These are phyloP conservation scores for Monopis laevigella DNA, from an alignment of 2,888 invertebrate genomes.

Conservation along the genomic window DNA sequence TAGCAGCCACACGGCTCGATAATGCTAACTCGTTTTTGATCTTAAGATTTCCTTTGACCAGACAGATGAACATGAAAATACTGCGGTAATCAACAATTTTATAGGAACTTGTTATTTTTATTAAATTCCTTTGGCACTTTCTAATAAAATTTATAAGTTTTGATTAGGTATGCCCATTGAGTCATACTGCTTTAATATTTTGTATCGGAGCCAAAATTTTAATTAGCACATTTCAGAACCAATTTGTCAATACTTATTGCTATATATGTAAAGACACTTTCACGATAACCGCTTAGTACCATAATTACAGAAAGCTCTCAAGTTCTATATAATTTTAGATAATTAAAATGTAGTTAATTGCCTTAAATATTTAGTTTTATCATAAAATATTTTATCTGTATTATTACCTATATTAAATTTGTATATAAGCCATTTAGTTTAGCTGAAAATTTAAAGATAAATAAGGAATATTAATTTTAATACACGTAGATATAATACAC, in stretches of 20 bases:
- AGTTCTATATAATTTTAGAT: too few species aligned
- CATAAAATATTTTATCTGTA: too few species aligned
- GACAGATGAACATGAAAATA: conserved; percentile 24
- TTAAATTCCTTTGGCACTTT: too few species aligned
- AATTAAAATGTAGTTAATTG: conserved; percentile 1
- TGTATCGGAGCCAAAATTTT: conserved; percentile 40
- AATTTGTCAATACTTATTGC: conserved; percentile 5
- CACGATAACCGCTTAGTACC: too few species aligned
- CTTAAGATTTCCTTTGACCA: conserved; percentile 43
- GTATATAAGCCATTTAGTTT: not conserved
- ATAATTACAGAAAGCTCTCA: too few species aligned
- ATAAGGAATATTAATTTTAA: not conserved
- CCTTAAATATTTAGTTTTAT: too few species aligned
- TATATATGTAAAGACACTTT: too few species aligned
- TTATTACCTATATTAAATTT: too few species aligned
- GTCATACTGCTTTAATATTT: conserved; percentile 31
- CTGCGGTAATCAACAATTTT: too few species aligned
- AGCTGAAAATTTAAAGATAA: not conserved
- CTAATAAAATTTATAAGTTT: conserved; percentile 1
- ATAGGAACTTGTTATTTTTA: too few species aligned
- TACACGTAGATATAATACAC: not conserved
- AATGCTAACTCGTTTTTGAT: conserved; percentile 61
- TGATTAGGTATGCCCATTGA: conserved; percentile 22
- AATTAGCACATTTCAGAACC: conserved; percentile 25
- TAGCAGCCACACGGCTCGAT: conserved; percentile 59